Evolutionary conservation across 2,113 vertebrate species (phyloP).

Genomic region (Dipodomys merriami): DNA sequence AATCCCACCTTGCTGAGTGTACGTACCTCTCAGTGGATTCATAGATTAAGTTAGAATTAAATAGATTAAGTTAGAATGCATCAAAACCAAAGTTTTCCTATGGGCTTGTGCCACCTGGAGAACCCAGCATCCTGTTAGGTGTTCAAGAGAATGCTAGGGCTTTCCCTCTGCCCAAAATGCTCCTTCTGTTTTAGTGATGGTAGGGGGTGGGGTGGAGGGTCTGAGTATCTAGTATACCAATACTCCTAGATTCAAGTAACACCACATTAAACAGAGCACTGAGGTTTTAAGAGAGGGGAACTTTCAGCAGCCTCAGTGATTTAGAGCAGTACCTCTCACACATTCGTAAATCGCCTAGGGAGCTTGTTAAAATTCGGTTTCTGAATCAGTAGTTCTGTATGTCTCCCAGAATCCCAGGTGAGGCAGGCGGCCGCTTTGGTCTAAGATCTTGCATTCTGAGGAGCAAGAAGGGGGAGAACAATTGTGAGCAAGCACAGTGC

Average conservation of each 20-base stretch:
- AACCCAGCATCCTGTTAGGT: not conserved
- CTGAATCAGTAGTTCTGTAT: not conserved
- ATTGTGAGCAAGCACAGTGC: not conserved
- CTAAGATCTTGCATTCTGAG: not conserved
- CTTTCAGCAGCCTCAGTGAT: not conserved
- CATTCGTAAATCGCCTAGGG: not conserved
- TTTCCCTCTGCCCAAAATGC: not conserved
- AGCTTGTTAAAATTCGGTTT: constrained; percentile 42
- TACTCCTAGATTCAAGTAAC: not conserved
- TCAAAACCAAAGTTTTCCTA: not conserved
- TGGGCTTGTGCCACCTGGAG: not conserved
- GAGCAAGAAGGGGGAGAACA: not conserved
- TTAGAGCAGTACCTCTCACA: not conserved
- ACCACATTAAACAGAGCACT: not conserved
- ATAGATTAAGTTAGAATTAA: not conserved
- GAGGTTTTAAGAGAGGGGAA: not conserved
- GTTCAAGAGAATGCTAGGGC: not conserved
- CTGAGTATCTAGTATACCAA: not conserved
- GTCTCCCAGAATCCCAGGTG: not conserved
- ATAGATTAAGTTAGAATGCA: not conserved
- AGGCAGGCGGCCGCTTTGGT: not conserved
- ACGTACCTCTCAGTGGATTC: not conserved
- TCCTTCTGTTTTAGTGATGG: not conserved
- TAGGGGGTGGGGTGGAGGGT: not conserved
- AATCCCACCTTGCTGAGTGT: not conserved